Conservation (phyloP, 1,140 invertebrate species). For the Mizuhopecten yessoensis region DNA sequence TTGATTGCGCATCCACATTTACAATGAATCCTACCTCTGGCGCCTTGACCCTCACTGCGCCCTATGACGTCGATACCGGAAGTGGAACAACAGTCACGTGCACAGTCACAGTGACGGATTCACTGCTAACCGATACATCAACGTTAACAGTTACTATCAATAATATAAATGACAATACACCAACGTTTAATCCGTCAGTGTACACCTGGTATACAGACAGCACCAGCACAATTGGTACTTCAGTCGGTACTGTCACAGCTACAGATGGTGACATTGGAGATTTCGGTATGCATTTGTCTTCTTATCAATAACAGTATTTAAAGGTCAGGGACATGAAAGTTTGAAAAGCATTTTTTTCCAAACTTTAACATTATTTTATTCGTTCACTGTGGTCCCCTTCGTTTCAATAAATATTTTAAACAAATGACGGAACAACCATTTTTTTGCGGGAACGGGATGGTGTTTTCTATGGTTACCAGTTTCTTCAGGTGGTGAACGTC, state of each 20-base stretch:
- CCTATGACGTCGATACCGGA: neutral
- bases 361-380: too few relatives aligned
- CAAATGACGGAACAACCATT: too few relatives aligned
- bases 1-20: neutral
- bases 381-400: too few relatives aligned
- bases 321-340: too few relatives aligned
- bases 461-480: too few relatives aligned
- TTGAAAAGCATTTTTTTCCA: too few relatives aligned
- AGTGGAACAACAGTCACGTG: neutral
- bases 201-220: neutral
- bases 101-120: neutral
- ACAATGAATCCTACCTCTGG: neutral
- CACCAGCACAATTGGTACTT: neutral
- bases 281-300: neutral
- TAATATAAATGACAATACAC: conserved; percentile 3
- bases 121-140: neutral
- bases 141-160: neutral
- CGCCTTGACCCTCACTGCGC: neutral
- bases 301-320: too few relatives aligned
- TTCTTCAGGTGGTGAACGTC: too few relatives aligned
- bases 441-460: too few relatives aligned
- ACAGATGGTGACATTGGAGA: neutral
- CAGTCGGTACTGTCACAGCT: neutral
- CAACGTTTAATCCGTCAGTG: neutral
- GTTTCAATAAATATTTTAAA: too few relatives aligned